A percentile compares a stretch with the other conserved stretches of the same genome.
Evolutionary conservation across 30 jellyfish, hydroid and myxozoan species (phyloP).

Genomic region (Catostylus mosaicus): DNA sequence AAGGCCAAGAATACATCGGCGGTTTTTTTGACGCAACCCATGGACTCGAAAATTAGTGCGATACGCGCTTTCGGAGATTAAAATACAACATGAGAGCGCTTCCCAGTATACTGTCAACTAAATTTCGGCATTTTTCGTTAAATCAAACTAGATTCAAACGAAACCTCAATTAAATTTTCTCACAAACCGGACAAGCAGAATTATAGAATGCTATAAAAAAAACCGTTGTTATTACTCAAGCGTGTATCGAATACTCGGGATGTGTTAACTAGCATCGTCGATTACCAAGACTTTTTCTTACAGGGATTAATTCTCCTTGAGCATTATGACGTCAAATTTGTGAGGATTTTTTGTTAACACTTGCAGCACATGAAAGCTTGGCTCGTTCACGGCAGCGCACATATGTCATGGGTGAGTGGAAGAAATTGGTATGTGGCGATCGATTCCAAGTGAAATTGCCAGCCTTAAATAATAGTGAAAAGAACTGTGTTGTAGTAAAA

Average conservation of each 20-base stretch:
- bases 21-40: neutral
- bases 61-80: neutral
- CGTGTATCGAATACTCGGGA: too few species aligned
- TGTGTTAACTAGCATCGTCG: too few species aligned
- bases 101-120: neutral
- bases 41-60: neutral
- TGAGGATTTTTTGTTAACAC: neutral
- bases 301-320: neutral
- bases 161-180: neutral
- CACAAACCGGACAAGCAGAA: neutral
- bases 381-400: too few species aligned
- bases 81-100: neutral
- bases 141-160: neutral
- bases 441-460: slow-evolving; percentile 25
- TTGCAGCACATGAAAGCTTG: neutral
- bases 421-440: neutral
- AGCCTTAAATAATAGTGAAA: neutral
- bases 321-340: neutral
- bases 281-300: too few species aligned
- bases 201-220: too few species aligned
- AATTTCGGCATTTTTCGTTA: neutral
- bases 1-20: neutral
- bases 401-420: slow-evolving; percentile 9
- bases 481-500: neutral
- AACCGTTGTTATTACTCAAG: too few species aligned